Conservation (phyloP, 2,888 invertebrate genomes). For the Eristalinus sepulchralis region DNA sequence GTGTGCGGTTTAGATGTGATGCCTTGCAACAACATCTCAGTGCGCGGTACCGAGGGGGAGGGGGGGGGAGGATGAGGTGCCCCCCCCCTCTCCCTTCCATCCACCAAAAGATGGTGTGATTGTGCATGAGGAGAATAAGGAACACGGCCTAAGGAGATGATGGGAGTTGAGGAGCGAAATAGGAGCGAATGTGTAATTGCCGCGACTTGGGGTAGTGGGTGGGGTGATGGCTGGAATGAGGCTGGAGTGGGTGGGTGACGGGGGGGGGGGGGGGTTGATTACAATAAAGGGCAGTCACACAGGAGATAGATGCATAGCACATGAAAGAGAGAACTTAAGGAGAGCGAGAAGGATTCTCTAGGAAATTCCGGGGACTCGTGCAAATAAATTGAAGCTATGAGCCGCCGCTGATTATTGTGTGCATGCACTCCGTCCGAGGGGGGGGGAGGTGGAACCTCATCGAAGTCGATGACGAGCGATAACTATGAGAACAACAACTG, state of each 20-base stretch:
- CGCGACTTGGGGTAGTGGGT: too few relatives aligned
- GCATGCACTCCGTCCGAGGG: constrained; percentile 16
- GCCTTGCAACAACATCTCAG: too few relatives aligned
- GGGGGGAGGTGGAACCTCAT: not conserved
- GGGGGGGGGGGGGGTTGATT: not conserved
- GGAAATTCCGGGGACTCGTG: constrained; percentile 5
- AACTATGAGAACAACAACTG: not conserved
- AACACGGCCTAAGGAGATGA: not conserved
- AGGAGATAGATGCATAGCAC: not conserved
- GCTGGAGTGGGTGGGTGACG: too few relatives aligned
- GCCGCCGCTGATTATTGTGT: constrained; percentile 35
- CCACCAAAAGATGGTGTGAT: constrained; percentile 10
- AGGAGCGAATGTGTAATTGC: constrained; percentile 49
- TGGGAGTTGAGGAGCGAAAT: not conserved
- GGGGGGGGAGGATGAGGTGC: too few relatives aligned
- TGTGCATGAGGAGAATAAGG: not conserved
- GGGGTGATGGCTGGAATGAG: too few relatives aligned
- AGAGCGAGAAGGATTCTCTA: not conserved
- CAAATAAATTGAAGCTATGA: constrained; percentile 27
- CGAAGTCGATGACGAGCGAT: not conserved
- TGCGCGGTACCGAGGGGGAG: too few relatives aligned
- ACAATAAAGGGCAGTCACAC: too few relatives aligned
- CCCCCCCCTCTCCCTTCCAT: too few relatives aligned
- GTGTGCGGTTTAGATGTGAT: not conserved
- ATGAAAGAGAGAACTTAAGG: not conserved